A percentile compares a stretch with the other conserved stretches of the same genome.
phyloP scores from a whole-genome alignment of 53 echinoderm and acorn worm species.

The Pentamera pediparva region DNA sequence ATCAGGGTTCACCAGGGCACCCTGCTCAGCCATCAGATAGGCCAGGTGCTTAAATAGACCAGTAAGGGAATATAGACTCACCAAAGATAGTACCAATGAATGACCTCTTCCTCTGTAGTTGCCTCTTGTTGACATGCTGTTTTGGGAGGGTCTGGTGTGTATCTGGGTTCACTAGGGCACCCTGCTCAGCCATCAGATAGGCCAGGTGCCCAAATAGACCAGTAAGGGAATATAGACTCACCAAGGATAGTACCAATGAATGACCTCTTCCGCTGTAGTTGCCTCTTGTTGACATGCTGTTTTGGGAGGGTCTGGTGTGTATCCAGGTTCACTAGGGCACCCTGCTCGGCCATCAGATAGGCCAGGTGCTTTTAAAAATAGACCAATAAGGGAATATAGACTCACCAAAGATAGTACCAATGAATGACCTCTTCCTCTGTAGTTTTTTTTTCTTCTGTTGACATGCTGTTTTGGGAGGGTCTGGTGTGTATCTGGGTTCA shows the following conservation, averaged over 20 bases:
- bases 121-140: constrained; percentile 95
- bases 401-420: constrained; percentile 84
- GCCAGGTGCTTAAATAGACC: constrained; percentile 94
- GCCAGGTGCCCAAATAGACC: constrained; percentile 54
- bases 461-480: constrained; percentile 97
- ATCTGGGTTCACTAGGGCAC: constrained; percentile 94
- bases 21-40: constrained; percentile 96
- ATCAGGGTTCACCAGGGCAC: constrained; percentile 94
- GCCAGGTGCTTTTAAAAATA: constrained; percentile 64
- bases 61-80: constrained; percentile 53
- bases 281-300: constrained; percentile 91
- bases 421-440: constrained; percentile 81
- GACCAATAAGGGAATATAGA: no score
- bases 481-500: constrained; percentile 80
- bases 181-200: constrained; percentile 98
- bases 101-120: constrained; percentile 85
- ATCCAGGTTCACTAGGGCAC: constrained; percentile 94
- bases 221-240: constrained; percentile 30
- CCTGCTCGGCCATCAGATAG: constrained; percentile 96
- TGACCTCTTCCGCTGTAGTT: constrained; percentile 79
- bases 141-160: constrained; percentile 82
- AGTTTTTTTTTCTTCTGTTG: constrained; percentile 80
- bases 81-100: constrained; percentile 89
- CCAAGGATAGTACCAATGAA: constrained; percentile 82
- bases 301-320: constrained; percentile 81